Evolutionary conservation across 2,888 invertebrate genomes (phyloP), one percentile per base, ranked within the genome.

Genomic region (Euzophera pinguis): DNA sequence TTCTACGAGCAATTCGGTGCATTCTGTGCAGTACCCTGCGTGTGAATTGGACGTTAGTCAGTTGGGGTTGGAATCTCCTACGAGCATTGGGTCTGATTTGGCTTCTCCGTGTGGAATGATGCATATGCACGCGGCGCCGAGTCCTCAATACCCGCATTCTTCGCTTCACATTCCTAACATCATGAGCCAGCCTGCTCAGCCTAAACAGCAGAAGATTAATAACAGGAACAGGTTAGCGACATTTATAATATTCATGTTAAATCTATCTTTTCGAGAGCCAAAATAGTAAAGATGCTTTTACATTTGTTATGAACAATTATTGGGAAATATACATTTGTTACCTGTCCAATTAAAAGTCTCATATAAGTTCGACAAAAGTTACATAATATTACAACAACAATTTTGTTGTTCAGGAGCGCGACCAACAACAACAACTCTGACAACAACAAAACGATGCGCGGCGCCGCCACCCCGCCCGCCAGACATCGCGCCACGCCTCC

Each of bases 1-100:
- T 67, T 94, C 96, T 0, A 94, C 95, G 0, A 94, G 95, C 35
- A 96, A 96, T 73, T 95, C 95, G 0, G 95, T 96, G 7, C 95
- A 95, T 60, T 94, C 96, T 50, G 92, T 97, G 63, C 93, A 93
- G 64, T 96, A 96, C 68, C 92, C 92, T 0, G 94, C 95, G 53
- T 96, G 96, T 66, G 96, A 97, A 64, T 81, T 97, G 56, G 97
- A 96, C 75, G 96, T 96, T 1, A 93, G 94, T 53, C 96, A 96
- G 72, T 80, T 97, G 54, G 96, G 96, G 0, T 84, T 98, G 59
- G 97, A 97, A 75, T 97, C 97, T 0, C 97, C 98, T 0, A 94
- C 96, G 0, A 96, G 96, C 38, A 96, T 97, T 62, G 94, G 96
- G 0, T 96, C 95, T 45, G 97, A 97, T 76, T 92, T 97, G 82